These are phyloP conservation scores for Agrypnia vestita DNA, from an alignment of 1,140 invertebrate genomes.

Conservation along the genomic window DNA sequence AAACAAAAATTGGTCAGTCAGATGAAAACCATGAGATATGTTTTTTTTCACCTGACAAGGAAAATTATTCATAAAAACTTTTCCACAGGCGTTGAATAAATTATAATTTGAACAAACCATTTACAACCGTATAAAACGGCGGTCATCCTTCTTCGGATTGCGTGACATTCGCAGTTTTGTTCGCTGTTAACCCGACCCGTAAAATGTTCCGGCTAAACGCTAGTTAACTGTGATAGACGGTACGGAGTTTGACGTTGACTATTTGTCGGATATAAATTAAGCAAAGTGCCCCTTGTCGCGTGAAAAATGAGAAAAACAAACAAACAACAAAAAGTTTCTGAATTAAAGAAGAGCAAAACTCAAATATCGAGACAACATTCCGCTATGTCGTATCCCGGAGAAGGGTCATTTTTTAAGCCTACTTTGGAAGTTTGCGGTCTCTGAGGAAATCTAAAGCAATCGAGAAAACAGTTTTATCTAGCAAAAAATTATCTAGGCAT, in stretches of 20 bases:
- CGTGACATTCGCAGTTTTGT: constrained; percentile 31
- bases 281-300: constrained; percentile 8
- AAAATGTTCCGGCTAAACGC: constrained; percentile 34
- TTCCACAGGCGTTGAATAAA: too few species aligned
- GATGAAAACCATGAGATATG: too few species aligned
- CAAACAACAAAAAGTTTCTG: constrained; percentile 17
- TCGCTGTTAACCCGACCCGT: constrained; percentile 14
- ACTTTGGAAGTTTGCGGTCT: constrained; percentile 14
- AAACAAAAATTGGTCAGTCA: too few species aligned
- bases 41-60: too few species aligned
- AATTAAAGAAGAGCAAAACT: constrained; percentile 1
- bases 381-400: background rate
- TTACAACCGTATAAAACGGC: background rate
- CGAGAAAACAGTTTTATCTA: background rate
- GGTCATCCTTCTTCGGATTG: background rate
- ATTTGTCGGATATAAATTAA: constrained; percentile 26
- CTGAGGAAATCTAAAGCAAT: background rate
- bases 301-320: constrained; percentile 19
- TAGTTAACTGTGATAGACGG: constrained; percentile 36
- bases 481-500: background rate
- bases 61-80: too few species aligned
- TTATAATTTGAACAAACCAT: too few species aligned
- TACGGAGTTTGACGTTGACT: constrained; percentile 26
- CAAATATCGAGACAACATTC: background rate
- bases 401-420: background rate